Evolutionary conservation across 1,140 invertebrate genomes (phyloP).

Genomic region (Halictus rubicundus): DNA sequence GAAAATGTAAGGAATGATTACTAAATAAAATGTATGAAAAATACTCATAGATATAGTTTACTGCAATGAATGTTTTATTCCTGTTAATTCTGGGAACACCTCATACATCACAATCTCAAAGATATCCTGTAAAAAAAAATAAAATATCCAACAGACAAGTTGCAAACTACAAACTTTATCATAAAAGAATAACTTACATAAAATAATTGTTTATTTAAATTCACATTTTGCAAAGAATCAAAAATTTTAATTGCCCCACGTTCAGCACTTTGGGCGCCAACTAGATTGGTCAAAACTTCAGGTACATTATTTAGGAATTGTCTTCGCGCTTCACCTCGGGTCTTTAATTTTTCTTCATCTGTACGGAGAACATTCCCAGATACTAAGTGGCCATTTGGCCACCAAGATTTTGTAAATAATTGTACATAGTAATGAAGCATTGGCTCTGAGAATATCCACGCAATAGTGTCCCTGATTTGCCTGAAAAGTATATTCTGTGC

Average conservation of each 20-base stretch:
- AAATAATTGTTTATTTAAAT: slow-evolving; percentile 94
- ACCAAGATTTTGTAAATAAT: slow-evolving; percentile 91
- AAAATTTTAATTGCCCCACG: slow-evolving; percentile 93
- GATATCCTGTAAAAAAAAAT: slow-evolving; percentile 83
- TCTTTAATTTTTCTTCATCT: slow-evolving; percentile 86
- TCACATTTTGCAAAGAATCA: slow-evolving; percentile 91
- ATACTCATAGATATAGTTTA: neutral
- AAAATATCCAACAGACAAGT: slow-evolving; percentile 23
- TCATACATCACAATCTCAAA: slow-evolving; percentile 87
- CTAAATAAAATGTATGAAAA: neutral
- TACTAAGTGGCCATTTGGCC: slow-evolving; percentile 89
- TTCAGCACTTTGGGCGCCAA: slow-evolving; percentile 91
- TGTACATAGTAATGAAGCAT: slow-evolving; percentile 95
- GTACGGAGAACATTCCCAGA: slow-evolving; percentile 80
- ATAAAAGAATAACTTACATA: slow-evolving; percentile 85
- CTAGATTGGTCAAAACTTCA: slow-evolving; percentile 90
- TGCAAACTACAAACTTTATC: slow-evolving; percentile 23
- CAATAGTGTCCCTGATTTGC: slow-evolving; percentile 93
- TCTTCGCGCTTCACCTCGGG: slow-evolving; percentile 83
- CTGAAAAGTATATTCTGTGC: slow-evolving; percentile 77
- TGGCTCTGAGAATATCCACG: slow-evolving; percentile 93
- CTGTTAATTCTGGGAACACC: slow-evolving; percentile 87
- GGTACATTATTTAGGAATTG: slow-evolving; percentile 88
- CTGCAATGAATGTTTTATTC: slow-evolving; percentile 50
- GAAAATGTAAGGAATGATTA: neutral